Evolutionary conservation across 1,140 invertebrate genomes (phyloP), one percentile per base, ranked within the genome.

Genomic region (Drosophila kikkawai): DNA sequence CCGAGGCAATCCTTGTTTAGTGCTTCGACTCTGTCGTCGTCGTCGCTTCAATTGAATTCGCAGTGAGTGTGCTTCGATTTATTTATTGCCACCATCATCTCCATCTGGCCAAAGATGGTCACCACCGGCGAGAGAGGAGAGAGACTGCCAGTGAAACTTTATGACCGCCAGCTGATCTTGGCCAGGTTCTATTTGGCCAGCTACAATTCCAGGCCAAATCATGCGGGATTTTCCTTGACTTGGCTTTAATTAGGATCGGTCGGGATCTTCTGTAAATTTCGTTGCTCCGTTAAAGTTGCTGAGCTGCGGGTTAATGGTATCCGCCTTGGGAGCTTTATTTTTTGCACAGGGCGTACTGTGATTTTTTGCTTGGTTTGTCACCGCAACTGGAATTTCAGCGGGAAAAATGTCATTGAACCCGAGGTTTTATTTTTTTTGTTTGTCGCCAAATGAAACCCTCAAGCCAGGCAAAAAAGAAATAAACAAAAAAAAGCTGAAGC

Each of bases 321-420:
- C 34, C 34, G 67, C 67, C 48, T 55, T 68, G 48, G 67, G 68
- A 32, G 32, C 45, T 26, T 71, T 71, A 37, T 55, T 63, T 65
- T 55, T 42, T 50, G 26, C 29, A 61, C 64, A 47, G 64, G 71
- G 82, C 58, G 68, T 75, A 47, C 44, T 65, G 70, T 73, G 74
- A 87, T 87, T 80, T 69, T 77, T 73, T 29, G 19, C 29, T 32
- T 55, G 69, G 50, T 73, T 73, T 73, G 68, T 73, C 70, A 73
- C 68, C 41, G 64, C 79, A 73, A 56, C 61, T 65, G 73, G 84
- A 80, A 83, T 71, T 79, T 78, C 77, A 69, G 53, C 63, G 42
- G 50, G 63, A 77, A 77, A 77, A 78, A 50, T 88, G 83, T 87
- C 84, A 88, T 88, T 88, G 84, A 88, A 88, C 84, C 64, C 57